A percentile compares a stretch with the other conserved stretches of the same genome.
Conservation (phyloP, 2,113 vertebrate genomes). For the Natator depressus region DNA sequence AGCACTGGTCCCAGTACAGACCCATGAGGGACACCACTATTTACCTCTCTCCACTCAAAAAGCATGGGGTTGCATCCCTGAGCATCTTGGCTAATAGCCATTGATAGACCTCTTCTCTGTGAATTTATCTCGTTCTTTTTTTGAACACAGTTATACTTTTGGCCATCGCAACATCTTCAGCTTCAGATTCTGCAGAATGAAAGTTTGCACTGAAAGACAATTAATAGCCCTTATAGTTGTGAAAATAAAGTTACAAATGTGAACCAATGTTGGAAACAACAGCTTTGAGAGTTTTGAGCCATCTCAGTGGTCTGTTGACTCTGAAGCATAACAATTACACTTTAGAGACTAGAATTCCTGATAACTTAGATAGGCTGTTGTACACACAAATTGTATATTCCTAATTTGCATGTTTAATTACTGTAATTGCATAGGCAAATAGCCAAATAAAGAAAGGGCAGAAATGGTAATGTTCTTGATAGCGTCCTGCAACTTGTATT, state of each 20-base stretch:
- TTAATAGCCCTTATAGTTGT: background rate
- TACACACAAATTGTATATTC: background rate
- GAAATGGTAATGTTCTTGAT: background rate
- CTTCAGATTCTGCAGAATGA: background rate
- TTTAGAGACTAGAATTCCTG: background rate
- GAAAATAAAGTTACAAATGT: background rate
- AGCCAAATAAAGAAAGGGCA: background rate
- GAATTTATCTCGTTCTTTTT: background rate
- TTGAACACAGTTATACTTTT: background rate
- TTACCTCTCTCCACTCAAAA: no score
- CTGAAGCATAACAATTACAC: background rate
- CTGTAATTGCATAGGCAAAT: background rate
- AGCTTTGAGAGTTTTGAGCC: background rate
- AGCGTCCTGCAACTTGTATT: background rate
- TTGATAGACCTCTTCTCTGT: background rate
- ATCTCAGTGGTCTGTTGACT: background rate
- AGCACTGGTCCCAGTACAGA: no score
- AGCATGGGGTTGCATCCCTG: background rate
- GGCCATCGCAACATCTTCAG: background rate
- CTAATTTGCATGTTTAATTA: background rate
- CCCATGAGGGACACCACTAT: no score
- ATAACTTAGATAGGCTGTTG: background rate
- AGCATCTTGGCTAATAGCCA: background rate
- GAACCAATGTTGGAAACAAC: background rate
- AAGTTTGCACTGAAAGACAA: background rate